Base-by-base conservation (phyloP, 2,888 invertebrate genomes). In the Cephalotes varians region DNA sequence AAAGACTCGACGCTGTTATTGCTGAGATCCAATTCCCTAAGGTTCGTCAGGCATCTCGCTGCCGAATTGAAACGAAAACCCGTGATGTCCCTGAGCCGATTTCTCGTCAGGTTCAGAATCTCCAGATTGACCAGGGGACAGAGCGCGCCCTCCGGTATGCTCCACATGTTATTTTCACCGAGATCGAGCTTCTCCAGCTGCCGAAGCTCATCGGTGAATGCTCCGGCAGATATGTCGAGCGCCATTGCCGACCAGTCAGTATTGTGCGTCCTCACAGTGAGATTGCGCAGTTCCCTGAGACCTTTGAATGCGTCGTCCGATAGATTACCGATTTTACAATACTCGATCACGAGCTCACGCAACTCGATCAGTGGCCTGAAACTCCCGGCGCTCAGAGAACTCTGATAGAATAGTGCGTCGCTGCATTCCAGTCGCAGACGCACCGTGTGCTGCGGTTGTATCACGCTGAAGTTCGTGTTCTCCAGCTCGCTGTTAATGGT, bases 241-340 rank as follows among this genome's bases (percentile, higher is more conserved):
- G 97, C 96, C 96, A 97, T 97, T 73, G 97, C 96, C 56, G 97
- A 97, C 97, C 97, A 97, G 93, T 97, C 97, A 58, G 97, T 97
- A 95, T 98, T 98, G 95, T 98, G 97, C 72, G 98, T 98, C 91
- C 97, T 96, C 87, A 98, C 96, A 62, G 98, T 98, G 82, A 98
- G 95, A 94, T 97, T 97, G 88, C 97, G 95, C 85, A 98, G 95
- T 93, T 97, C 97, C 83, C 96, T 96, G 58, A 98, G 96, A 64
- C 98, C 98, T 62, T 96, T 96, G 92, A 98, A 97, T n/a, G 98
- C 97, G 81, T 97, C 97, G 91, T 97, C 97, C 83, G 97, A 97
- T 82, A 98, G 95, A 93, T 97, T 97, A 81, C 97, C 97, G 86
- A 98, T 97, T 95, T 98, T 97, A 95, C 98, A 98, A 93, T 97